Evolutionary conservation across 2,797 vertebrate species (phyloP), one percentile per base, ranked within the genome.

Genomic region (Coilia nasus): DNA sequence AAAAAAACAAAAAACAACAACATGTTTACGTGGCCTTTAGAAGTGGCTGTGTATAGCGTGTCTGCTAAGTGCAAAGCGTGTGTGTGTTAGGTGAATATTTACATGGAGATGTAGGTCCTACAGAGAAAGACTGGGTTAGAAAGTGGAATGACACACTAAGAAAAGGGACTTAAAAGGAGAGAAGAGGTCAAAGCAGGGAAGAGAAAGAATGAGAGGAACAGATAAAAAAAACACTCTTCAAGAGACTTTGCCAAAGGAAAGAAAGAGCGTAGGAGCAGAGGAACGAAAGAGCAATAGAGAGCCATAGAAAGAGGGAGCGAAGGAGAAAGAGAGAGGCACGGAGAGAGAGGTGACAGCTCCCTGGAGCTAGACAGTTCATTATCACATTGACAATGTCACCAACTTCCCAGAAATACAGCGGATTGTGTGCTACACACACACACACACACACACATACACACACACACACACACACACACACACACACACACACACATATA

Each of bases 331-430:
- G 64, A 71, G 11, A 71, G 23, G 3, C 67, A 17, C 17, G 11
- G 71, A 78, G 25, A 35, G 64, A 71, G 64, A 71, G 64, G 64
- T 71, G 64, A 71, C 64, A 31, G 64, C 64, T 35, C 64, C 64
- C 28, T 71, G 64, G 64, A 71, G 64, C 64, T 35, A 35, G 28
- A 28, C 28, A 71, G 25, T 71, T 71, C 25, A 71, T 71, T 71
- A 71, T 71, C 64, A 71, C 64, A 71, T 31, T 71, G 12, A 71
- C 64, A 71, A 71, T 71, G 64, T 71, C 64, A 71, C 64, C 28
- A 14, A 71, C 64, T 71, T 71, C 64, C 11, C 64, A 71, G 64
- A 71, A 71, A 71, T 25, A 71, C 64, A 71, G 64, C 28, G 64
- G 3, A 17, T 11, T 17, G 10, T 64, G 9, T 64, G 11, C 62